A percentile compares a stretch with the other conserved stretches of the same genome.
phyloP scores from a whole-genome alignment of 2,113 vertebrate species.

The Antigone vipio region DNA sequence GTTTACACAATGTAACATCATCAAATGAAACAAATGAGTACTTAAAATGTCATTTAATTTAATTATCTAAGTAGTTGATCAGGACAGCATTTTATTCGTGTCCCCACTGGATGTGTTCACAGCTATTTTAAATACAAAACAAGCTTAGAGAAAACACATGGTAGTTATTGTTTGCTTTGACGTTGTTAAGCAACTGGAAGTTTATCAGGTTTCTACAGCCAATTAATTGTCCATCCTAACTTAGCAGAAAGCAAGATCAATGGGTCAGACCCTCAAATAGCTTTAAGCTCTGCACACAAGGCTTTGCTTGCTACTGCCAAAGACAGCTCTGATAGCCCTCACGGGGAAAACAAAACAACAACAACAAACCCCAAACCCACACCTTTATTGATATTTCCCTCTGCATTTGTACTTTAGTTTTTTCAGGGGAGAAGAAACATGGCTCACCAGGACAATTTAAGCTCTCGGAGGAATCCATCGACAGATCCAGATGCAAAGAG shows the following conservation, averaged over 20 bases:
- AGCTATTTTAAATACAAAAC: conserved; percentile 63
- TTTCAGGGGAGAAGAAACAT: neutral
- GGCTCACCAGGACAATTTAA: neutral
- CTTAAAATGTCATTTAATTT: neutral
- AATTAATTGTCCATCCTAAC: conserved; percentile 42
- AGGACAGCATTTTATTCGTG: neutral
- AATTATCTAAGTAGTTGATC: neutral
- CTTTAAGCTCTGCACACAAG: neutral
- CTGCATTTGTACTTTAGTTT: neutral
- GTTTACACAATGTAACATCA: neutral
- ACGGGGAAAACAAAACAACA: neutral
- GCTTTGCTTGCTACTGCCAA: neutral
- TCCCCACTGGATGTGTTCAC: conserved; percentile 7
- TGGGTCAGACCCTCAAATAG: conserved; percentile 47
- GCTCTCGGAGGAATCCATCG: neutral
- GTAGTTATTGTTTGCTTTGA: conserved; percentile 59
- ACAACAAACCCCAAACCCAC: neutral
- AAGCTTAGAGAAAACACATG: conserved; percentile 41
- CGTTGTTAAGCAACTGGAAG: conserved; percentile 65
- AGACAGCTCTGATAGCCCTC: neutral
- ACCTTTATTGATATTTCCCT: neutral
- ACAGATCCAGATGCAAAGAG: neutral
- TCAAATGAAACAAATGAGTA: neutral
- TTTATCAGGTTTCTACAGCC: conserved; percentile 55
- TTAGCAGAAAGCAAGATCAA: conserved; percentile 10